A percentile compares a stretch with the other conserved stretches of the same genome.
phyloP scores from a whole-genome alignment of 2,888 invertebrate genomes.

The Cerastis rubricosa region DNA sequence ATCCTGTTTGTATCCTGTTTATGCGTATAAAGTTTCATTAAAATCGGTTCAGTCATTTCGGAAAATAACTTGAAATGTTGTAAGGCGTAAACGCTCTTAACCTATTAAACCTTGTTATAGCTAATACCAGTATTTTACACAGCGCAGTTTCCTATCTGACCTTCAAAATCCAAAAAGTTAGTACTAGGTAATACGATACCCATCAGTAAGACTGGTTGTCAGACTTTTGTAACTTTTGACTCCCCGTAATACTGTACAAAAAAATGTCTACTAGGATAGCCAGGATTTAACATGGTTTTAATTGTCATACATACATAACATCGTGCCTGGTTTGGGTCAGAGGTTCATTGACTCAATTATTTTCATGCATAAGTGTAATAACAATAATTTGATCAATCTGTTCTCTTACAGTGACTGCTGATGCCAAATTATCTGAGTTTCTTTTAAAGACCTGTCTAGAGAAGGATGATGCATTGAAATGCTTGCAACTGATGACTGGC shows the following conservation, averaged over 20 bases:
- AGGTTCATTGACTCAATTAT: not conserved
- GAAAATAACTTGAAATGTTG: too few species aligned
- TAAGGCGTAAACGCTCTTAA: too few species aligned
- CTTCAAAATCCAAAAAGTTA: not conserved
- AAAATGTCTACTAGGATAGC: not conserved
- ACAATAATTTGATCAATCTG: not conserved
- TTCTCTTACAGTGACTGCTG: constrained; percentile 66
- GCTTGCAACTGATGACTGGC: constrained; percentile 56
- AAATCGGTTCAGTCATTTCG: too few species aligned
- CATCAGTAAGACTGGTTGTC: not conserved
- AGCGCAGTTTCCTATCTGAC: not conserved
- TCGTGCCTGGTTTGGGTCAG: not conserved
- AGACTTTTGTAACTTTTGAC: not conserved
- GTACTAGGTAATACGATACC: not conserved
- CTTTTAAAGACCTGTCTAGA: constrained; percentile 73
- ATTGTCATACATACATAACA: not conserved
- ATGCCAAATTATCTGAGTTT: constrained; percentile 68
- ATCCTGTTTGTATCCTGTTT: too few species aligned
- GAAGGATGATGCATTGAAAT: constrained; percentile 70
- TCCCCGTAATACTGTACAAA: not conserved
- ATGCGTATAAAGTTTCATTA: too few species aligned
- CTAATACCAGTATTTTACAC: not conserved
- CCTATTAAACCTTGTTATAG: too few species aligned
- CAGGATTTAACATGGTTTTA: not conserved
- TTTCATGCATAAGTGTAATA: not conserved